phyloP scores from a whole-genome alignment of 2,113 vertebrate species.

The Trogon melanurus region DNA sequence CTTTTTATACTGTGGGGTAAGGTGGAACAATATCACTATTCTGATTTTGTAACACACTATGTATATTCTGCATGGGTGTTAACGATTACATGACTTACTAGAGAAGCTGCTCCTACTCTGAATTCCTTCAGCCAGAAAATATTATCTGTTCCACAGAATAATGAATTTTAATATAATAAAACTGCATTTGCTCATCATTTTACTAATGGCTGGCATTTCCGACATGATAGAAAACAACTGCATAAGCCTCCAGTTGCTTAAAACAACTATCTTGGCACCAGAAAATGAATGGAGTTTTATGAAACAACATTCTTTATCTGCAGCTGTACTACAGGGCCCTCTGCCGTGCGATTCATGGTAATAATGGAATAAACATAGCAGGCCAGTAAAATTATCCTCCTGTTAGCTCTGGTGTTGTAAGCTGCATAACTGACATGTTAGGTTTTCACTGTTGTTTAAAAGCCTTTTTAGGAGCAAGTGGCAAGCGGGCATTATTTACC shows the following conservation, averaged over 20 bases:
- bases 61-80: background rate
- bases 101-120: background rate
- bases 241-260: background rate
- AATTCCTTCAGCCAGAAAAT: background rate
- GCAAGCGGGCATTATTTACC: background rate
- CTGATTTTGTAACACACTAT: background rate
- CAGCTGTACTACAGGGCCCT: constrained; percentile 63
- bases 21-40: background rate
- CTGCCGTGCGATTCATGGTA: constrained; percentile 26
- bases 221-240: background rate
- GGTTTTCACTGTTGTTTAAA: background rate
- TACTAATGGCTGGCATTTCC: background rate
- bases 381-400: background rate
- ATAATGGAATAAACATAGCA: background rate
- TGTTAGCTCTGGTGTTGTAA: background rate
- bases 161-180: background rate
- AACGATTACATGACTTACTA: background rate
- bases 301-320: background rate
- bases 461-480: background rate
- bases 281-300: background rate
- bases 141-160: background rate
- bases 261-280: background rate
- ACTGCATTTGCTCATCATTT: background rate
- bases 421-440: background rate
- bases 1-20: background rate